Conservation (phyloP, 2,888 invertebrate genomes). For the Parochlus steinenii region DNA sequence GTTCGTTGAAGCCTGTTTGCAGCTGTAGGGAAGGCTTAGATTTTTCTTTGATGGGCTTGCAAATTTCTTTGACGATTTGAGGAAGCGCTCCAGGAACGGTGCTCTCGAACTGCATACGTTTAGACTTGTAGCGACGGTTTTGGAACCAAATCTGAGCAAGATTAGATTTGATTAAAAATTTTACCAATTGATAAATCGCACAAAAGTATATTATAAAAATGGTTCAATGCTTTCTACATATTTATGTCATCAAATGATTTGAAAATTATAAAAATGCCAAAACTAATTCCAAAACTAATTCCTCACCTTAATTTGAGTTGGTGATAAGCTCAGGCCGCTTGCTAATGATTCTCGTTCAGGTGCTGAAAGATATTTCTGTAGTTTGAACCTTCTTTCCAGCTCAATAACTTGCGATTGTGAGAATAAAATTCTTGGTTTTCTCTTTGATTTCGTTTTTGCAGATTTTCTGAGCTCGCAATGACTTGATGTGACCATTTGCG, state of each 20-base stretch:
- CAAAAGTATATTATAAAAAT: no score
- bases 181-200: no score
- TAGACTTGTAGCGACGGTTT: conserved; percentile 11
- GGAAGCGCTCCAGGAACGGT: conserved; percentile 1
- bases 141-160: conserved; percentile 4
- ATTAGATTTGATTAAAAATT: not conserved
- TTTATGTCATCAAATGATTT: no score
- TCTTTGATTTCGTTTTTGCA: conserved; percentile 9
- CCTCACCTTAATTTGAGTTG: conserved; percentile 11
- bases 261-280: no score
- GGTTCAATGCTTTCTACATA: no score
- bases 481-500: conserved; percentile 9
- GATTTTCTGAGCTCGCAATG: conserved; percentile 8
- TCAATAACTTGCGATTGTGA: conserved; percentile 12
- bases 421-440: conserved; percentile 10
- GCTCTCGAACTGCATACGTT: conserved; percentile 10
- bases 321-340: conserved; percentile 6
- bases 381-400: conserved; percentile 9
- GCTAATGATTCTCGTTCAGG: conserved; percentile 11
- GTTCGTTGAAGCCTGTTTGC: conserved; percentile 1
- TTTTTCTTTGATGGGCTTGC: conserved; percentile 3
- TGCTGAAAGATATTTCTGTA: conserved; percentile 11
- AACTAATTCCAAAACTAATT: not conserved
- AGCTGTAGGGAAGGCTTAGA: not conserved
- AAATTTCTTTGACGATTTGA: not conserved